Evolutionary conservation across 2,888 invertebrate species (phyloP).

Genomic region (Erebia palarica): DNA sequence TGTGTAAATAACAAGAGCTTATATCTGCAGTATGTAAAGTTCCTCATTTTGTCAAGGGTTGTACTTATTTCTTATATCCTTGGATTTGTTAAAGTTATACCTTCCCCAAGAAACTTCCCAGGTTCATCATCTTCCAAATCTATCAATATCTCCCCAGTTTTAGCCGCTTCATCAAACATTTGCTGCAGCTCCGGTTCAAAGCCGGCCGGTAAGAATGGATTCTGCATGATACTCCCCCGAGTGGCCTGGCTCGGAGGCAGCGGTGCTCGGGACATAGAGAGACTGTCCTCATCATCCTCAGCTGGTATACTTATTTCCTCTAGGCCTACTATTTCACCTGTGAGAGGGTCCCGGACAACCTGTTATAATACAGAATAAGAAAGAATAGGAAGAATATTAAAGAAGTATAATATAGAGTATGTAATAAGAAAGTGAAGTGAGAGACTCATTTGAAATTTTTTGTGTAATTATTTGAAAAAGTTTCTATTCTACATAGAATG

Average conservation of each 20-base stretch:
- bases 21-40: too few relatives aligned
- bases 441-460: too few relatives aligned
- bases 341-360: slow-evolving; percentile 88
- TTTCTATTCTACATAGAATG: too few relatives aligned
- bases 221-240: slow-evolving; percentile 89
- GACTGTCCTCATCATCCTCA: slow-evolving; percentile 70
- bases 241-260: slow-evolving; percentile 86
- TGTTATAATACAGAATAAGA: slow-evolving; percentile 43
- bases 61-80: too few relatives aligned
- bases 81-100: slow-evolving; percentile 45
- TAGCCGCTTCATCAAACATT: slow-evolving; percentile 63
- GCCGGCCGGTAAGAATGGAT: slow-evolving; percentile 94
- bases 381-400: background rate
- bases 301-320: slow-evolving; percentile 79
- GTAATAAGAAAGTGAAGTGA: too few relatives aligned
- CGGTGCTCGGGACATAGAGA: slow-evolving; percentile 91
- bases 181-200: slow-evolving; percentile 83
- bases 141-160: slow-evolving; percentile 64
- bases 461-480: too few relatives aligned
- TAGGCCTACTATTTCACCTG: slow-evolving; percentile 87
- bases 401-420: too few relatives aligned
- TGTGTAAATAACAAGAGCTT: too few relatives aligned
- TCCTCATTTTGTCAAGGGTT: background rate
- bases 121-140: slow-evolving; percentile 67
- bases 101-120: slow-evolving; percentile 77